A percentile compares a stretch with the other conserved stretches of the same genome.
These are phyloP conservation scores for Popillia japonica DNA, from an alignment of 1,140 invertebrate genomes.

Conservation along the genomic window DNA sequence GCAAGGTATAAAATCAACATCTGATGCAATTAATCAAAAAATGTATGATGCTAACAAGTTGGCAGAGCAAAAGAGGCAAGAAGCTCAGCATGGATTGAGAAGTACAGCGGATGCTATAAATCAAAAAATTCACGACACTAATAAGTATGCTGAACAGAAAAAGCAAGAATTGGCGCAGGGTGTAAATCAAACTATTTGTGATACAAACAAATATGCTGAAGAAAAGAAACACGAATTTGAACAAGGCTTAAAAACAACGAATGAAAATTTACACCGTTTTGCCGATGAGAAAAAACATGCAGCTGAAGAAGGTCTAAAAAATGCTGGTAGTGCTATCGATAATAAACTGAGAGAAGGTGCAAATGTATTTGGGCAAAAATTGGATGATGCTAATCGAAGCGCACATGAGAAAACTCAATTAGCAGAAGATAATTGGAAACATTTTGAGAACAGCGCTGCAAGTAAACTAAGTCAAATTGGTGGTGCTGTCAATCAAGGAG, in stretches of 20 bases:
- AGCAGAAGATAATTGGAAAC: constrained; percentile 18
- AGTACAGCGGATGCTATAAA: constrained; percentile 37
- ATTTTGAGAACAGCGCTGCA: constrained; percentile 34
- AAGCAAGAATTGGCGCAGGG: constrained; percentile 38
- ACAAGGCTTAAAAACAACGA: constrained; percentile 26
- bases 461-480: neutral
- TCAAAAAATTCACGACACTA: constrained; percentile 34
- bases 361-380: constrained; percentile 12
- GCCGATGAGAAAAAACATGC: constrained; percentile 43
- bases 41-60: constrained; percentile 37
- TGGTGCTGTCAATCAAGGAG: constrained; percentile 20
- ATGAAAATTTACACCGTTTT: constrained; percentile 37
- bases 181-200: neutral
- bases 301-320: constrained; percentile 1
- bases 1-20: constrained; percentile 16
- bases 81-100: constrained; percentile 38
- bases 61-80: constrained; percentile 40
- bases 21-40: constrained; percentile 38
- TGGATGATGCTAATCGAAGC: constrained; percentile 40
- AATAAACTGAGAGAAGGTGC: constrained; percentile 48
- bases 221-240: constrained; percentile 41
- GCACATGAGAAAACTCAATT: constrained; percentile 22
- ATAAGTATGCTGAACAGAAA: constrained; percentile 37
- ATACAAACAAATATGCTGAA: constrained; percentile 28
- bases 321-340: constrained; percentile 43